Conservation (phyloP, 2,113 vertebrate genomes). For the Narcine bancroftii region DNA sequence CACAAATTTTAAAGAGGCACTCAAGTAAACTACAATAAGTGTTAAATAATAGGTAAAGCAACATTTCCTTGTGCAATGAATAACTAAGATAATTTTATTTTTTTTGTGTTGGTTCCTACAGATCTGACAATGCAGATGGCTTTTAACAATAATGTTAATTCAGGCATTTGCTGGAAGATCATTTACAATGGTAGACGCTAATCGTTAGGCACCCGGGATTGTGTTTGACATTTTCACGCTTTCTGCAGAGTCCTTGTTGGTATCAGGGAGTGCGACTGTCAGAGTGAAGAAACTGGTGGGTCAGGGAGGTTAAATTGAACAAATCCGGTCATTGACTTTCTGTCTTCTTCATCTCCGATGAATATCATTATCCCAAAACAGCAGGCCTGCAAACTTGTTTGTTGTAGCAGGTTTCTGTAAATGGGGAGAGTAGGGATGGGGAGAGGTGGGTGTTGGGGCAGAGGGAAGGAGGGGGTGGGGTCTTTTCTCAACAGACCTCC, state of each 20-base stretch:
- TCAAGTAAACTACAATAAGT: background rate
- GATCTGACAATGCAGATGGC: background rate
- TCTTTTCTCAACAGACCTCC: constrained; percentile 44
- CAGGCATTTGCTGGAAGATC: background rate
- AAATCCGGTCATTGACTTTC: constrained; percentile 54
- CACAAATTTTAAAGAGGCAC: background rate
- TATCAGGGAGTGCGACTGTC: background rate
- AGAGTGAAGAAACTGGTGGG: constrained; percentile 41
- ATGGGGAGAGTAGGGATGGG: background rate
- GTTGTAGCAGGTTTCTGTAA: background rate
- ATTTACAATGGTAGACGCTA: background rate
- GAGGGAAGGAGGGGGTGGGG: constrained; percentile 40
- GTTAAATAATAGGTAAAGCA: background rate
- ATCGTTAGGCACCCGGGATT: background rate
- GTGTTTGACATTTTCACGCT: background rate
- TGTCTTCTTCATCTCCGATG: constrained; percentile 49
- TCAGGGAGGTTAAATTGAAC: constrained; percentile 53
- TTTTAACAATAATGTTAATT: background rate
- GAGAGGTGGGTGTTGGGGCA: background rate
- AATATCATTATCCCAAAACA: constrained; percentile 47
- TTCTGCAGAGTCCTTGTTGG: background rate
- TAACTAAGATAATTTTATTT: background rate
- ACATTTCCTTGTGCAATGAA: background rate
- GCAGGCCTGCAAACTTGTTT: constrained; percentile 35
- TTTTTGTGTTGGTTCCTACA: background rate